phyloP scores from a whole-genome alignment of 2,113 vertebrate species.

The Ardeotis arabs region DNA sequence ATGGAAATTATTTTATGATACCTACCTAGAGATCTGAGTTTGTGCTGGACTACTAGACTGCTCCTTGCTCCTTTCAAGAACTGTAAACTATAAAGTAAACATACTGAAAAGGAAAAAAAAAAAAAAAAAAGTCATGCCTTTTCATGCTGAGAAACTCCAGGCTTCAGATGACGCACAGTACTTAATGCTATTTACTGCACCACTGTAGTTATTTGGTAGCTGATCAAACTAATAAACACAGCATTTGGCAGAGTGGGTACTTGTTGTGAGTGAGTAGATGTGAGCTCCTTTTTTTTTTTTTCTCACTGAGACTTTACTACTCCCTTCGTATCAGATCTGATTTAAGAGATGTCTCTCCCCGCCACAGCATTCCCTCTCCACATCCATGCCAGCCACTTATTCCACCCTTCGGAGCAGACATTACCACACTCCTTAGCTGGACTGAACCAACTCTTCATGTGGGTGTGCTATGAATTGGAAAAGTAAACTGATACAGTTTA shows the following conservation, averaged over 20 bases:
- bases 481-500: not conserved
- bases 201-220: constrained; percentile 27
- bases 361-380: not conserved
- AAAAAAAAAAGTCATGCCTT: not conserved
- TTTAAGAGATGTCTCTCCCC: not conserved
- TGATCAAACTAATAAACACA: constrained; percentile 44
- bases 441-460: not conserved
- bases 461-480: not conserved
- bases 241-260: not conserved
- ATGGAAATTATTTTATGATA: constrained; percentile 15
- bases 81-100: constrained; percentile 28
- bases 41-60: constrained; percentile 14
- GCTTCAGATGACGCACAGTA: not conserved
- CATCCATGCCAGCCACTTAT: not conserved
- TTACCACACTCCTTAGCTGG: not conserved
- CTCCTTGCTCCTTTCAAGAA: constrained; percentile 45
- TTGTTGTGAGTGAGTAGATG: not conserved
- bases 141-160: constrained; percentile 37
- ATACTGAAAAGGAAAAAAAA: not conserved
- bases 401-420: not conserved
- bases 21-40: not conserved
- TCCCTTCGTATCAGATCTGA: not conserved
- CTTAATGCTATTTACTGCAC: constrained; percentile 10
- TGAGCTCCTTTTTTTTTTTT: not conserved
- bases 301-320: not conserved